A percentile compares a stretch with the other conserved stretches of the same genome.
phyloP scores from a whole-genome alignment of 2,888 invertebrate species.

The Ctenicera cuprea region DNA sequence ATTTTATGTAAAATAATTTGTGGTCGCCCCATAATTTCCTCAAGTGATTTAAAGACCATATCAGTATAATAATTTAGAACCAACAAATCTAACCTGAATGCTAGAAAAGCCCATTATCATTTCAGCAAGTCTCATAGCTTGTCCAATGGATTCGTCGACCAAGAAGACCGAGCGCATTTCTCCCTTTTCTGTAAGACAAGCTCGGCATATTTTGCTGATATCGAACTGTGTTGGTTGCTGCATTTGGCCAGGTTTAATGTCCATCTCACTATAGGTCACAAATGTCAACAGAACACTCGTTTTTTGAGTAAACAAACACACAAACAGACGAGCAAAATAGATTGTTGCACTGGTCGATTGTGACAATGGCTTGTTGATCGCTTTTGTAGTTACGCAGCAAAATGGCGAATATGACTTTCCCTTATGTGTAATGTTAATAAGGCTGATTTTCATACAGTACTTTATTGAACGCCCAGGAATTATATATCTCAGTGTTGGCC shows the following conservation, averaged over 20 bases:
- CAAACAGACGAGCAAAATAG: slow-evolving; percentile 70
- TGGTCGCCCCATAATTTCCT: too few species aligned
- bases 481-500: slow-evolving; percentile 43
- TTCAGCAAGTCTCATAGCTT: slow-evolving; percentile 70
- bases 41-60: background rate
- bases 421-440: slow-evolving; percentile 49
- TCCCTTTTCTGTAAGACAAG: slow-evolving; percentile 72
- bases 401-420: slow-evolving; percentile 56
- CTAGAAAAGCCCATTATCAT: slow-evolving; percentile 72
- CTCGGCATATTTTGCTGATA: slow-evolving; percentile 72
- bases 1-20: too few species aligned
- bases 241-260: slow-evolving; percentile 67
- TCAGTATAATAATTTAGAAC: background rate
- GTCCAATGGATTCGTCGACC: slow-evolving; percentile 69
- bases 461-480: slow-evolving; percentile 55
- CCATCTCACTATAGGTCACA: slow-evolving; percentile 61
- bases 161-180: slow-evolving; percentile 73
- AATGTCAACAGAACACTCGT: slow-evolving; percentile 62
- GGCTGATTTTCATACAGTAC: slow-evolving; percentile 58
- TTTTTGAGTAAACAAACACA: slow-evolving; percentile 65
- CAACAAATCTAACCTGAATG: slow-evolving; percentile 70
- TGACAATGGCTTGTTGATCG: slow-evolving; percentile 59
- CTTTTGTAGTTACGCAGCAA: slow-evolving; percentile 60
- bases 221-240: slow-evolving; percentile 64
- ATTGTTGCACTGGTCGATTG: slow-evolving; percentile 74